Evolutionary conservation across 2,888 invertebrate genomes (phyloP).

Genomic region (Dichetophora obliterata): DNA sequence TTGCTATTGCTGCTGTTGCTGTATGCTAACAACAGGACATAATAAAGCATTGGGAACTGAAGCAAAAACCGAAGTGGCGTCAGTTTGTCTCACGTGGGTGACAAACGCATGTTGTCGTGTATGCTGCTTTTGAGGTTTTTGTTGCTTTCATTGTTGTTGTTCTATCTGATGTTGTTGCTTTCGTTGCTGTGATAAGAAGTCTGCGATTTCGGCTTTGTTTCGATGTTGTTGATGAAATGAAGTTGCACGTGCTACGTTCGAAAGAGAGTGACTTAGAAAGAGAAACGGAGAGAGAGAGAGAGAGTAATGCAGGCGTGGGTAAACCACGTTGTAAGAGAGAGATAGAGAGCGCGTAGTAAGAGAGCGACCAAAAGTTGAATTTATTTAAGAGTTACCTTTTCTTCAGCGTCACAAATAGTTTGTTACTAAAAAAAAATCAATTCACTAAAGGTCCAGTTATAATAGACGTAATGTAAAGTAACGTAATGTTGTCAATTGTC

Average conservation of each 20-base stretch:
- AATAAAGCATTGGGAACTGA: conserved; percentile 15
- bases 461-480: too few species aligned
- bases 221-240: not conserved
- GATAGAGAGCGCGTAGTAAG: too few species aligned
- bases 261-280: not conserved
- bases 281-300: not conserved
- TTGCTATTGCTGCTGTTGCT: not conserved
- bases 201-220: not conserved
- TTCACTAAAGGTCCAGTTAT: too few species aligned
- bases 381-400: too few species aligned
- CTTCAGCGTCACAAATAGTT: too few species aligned
- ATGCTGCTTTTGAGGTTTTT: not conserved
- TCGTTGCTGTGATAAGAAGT: conserved; percentile 2
- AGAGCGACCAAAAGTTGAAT: too few species aligned
- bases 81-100: conserved; percentile 29
- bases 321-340: too few species aligned
- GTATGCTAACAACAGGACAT: conserved; percentile 12
- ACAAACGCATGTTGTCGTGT: not conserved
- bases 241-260: conserved; percentile 38
- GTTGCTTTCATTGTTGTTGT: not conserved
- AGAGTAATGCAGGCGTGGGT: not conserved
- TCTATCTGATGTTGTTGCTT: not conserved
- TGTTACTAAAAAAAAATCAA: too few species aligned
- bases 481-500: too few species aligned
- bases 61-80: conserved; percentile 1